Base-by-base conservation (phyloP, 2,113 vertebrate species). In the Aepyceros melampus region DNA sequence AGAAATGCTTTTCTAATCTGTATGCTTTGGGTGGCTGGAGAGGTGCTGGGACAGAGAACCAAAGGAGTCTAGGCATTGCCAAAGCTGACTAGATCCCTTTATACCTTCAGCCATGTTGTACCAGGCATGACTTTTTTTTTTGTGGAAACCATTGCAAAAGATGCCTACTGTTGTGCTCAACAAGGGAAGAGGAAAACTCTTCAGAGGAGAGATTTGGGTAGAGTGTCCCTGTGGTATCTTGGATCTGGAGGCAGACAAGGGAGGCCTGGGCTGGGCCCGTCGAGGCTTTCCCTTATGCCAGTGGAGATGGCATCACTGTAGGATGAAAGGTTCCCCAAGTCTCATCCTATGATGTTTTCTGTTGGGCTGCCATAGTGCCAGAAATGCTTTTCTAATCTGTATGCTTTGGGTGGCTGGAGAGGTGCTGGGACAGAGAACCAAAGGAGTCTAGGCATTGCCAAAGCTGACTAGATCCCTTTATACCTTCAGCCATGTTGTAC, bases 131-230 rank as follows among this genome's bases (percentile, higher is more conserved):
- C 25, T 16, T 86, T 74, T 89, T 76, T 90, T 89, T 43, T 43
- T 43, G 43, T 43, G 43, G 43, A 43, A 43, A 43, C 43, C 43
- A 43, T 43, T 43, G 43, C 43, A 43, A 43, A 43, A 43, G 43
- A 43, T 43, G 43, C 43, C 43, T 43, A 43, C 2, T 98, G 99
- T 43, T 43, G 43, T 43, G 43, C 43, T 43, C 43, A 43, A 43
- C 43, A 43, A 43, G 43, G 43, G 43, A 43, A 43, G 43, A 43
- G 43, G 43, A 43, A 43, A 43, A 43, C 43, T 43, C 43, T 43
- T 43, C 43, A 43, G 43, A 43, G 43, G 43, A 43, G 43, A 43
- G 43, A 43, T 43, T 43, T 43, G 43, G 43, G 99, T 99, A 99
- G 10, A 51, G 71, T 97, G 88, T 87, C 90, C 4, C 78, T 74